Conservation (phyloP, 2,797 vertebrate genomes). For the Oreochromis mossambicus region DNA sequence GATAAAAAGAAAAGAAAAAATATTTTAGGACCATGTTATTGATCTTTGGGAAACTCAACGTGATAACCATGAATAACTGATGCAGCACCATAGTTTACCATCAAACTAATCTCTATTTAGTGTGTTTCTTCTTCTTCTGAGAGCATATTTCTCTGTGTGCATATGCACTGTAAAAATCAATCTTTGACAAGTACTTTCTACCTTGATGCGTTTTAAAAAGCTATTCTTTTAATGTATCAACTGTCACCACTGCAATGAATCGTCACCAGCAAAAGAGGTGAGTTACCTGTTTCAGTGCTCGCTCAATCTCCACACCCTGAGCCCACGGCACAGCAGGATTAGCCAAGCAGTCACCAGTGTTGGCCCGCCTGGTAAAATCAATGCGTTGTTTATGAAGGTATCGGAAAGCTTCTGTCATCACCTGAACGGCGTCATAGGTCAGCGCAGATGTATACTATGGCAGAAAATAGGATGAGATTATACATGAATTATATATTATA, state of each 20-base stretch:
- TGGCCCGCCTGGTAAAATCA: slow-evolving; percentile 92
- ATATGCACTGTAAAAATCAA: not conserved
- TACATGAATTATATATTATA: not conserved
- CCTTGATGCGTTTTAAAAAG: slow-evolving; percentile 2
- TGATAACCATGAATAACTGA: fast-evolving
- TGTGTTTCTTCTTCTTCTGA: not conserved
- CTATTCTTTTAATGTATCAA: not conserved
- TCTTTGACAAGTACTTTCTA: not conserved
- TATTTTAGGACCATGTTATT: not conserved
- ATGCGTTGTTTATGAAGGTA: slow-evolving; percentile 94
- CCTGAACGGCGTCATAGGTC: slow-evolving; percentile 97
- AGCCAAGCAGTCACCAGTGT: slow-evolving; percentile 94
- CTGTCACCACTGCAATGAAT: slow-evolving; percentile 44
- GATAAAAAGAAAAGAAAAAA: not conserved
- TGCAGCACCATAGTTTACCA: not conserved
- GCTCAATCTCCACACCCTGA: slow-evolving; percentile 96
- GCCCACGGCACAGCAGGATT: slow-evolving; percentile 98
- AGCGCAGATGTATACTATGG: slow-evolving; percentile 93
- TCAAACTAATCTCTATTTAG: not conserved
- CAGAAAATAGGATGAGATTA: not conserved
- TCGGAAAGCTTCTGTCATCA: slow-evolving; percentile 98
- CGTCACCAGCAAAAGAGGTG: not conserved
- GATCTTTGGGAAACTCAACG: not conserved
- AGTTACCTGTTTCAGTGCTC: slow-evolving; percentile 94
- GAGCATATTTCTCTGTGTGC: not conserved